These are phyloP conservation scores for Scatophagus argus DNA, from an alignment of 2,113 vertebrate species.

Conservation along the genomic window DNA sequence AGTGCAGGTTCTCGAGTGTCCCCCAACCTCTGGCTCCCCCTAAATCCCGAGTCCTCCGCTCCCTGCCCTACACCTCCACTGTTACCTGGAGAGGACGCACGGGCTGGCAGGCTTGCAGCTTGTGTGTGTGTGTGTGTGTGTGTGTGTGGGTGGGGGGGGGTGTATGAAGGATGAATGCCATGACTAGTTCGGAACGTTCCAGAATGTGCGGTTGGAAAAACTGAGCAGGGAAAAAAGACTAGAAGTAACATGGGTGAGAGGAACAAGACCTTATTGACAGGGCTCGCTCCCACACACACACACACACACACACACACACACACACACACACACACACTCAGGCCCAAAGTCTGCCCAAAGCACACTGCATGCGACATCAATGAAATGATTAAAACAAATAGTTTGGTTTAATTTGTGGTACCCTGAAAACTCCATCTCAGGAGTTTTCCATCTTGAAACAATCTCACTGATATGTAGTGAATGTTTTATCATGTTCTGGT, in stretches of 20 bases:
- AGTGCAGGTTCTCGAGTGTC: constrained; percentile 16
- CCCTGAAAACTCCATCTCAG: no score
- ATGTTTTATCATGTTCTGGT: constrained; percentile 5
- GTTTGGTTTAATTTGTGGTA: not conserved
- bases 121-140: not conserved
- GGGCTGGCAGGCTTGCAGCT: constrained; percentile 42
- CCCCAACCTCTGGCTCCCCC: not conserved
- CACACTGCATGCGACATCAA: no score
- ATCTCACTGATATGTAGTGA: no score
- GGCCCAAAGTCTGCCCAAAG: constrained; percentile 9
- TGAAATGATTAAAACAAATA: not conserved
- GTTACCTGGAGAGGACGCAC: constrained; percentile 84
- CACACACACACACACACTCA: not conserved
- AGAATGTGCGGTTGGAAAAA: constrained; percentile 89
- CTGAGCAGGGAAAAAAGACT: constrained; percentile 80
- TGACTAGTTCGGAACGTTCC: constrained; percentile 90
- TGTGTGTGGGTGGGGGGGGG: constrained; percentile 16
- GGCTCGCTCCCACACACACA: constrained; percentile 20
- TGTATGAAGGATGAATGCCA: constrained; percentile 86
- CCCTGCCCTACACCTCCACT: constrained; percentile 81
- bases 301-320: constrained; percentile 21
- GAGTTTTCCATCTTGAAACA: not conserved
- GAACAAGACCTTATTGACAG: constrained; percentile 91
- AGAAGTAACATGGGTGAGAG: constrained; percentile 85
- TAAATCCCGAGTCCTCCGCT: not conserved